Evolutionary conservation across 1,140 invertebrate genomes (phyloP).

Genomic region (Euwallacea fornicatus): DNA sequence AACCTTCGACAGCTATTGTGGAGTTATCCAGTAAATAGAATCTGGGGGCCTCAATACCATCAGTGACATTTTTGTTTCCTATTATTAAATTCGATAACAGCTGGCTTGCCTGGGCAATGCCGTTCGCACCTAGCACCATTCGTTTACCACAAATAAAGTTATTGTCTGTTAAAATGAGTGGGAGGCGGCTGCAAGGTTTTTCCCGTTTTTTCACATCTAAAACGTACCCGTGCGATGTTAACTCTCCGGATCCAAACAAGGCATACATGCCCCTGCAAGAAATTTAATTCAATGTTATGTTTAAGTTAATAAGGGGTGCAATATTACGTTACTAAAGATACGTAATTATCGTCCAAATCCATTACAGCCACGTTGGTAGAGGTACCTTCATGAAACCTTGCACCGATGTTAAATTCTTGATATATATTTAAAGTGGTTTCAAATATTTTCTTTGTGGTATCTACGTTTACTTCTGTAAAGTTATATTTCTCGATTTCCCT

Average conservation of each 20-base stretch:
- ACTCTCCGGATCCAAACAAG: constrained; percentile 58
- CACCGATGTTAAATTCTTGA: constrained; percentile 48
- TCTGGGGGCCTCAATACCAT: constrained; percentile 49
- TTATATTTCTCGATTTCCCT: constrained; percentile 47
- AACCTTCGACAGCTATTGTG: constrained; percentile 50
- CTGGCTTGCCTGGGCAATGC: constrained; percentile 51
- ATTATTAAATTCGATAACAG: constrained; percentile 49
- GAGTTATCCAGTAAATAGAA: constrained; percentile 47
- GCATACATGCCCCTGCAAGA: constrained; percentile 56
- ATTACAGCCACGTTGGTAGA: constrained; percentile 65
- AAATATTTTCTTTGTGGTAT: constrained; percentile 29
- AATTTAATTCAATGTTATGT: constrained; percentile 32
- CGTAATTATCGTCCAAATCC: constrained; percentile 69
- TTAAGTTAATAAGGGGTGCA: background rate
- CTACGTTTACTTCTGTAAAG: constrained; percentile 43
- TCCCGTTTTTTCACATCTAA: constrained; percentile 47
- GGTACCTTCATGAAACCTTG: constrained; percentile 53
- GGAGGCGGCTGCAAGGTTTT: constrained; percentile 44
- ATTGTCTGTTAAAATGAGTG: constrained; percentile 52
- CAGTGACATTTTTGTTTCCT: constrained; percentile 47
- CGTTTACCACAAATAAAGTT: constrained; percentile 53
- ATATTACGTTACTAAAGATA: constrained; percentile 69
- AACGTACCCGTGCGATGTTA: constrained; percentile 56
- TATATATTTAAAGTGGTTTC: constrained; percentile 44
- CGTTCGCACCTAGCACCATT: constrained; percentile 52